These are phyloP conservation scores for Polypedilum pembai DNA, from an alignment of 1,140 invertebrate genomes.

Conservation along the genomic window DNA sequence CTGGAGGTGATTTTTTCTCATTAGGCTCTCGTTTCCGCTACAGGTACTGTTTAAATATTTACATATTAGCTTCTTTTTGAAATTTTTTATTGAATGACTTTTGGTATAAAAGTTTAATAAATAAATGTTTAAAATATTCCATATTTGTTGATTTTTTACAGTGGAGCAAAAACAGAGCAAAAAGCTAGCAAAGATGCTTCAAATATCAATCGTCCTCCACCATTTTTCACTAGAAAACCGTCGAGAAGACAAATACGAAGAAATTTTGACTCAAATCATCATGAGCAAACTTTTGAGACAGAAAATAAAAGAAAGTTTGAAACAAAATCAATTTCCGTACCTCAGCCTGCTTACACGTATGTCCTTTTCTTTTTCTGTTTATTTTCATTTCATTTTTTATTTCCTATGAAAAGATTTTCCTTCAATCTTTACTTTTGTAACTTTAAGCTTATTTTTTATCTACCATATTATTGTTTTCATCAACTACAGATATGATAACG, in stretches of 20 bases:
- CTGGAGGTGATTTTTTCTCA: conserved; percentile 57
- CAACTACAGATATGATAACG: conserved; percentile 43
- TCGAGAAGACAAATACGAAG: conserved; percentile 76
- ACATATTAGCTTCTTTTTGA: background rate
- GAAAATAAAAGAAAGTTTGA: conserved; percentile 31
- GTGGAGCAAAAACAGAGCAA: conserved; percentile 57
- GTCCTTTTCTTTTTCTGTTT: background rate
- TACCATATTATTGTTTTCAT: background rate
- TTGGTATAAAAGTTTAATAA: no score
- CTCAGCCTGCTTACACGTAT: conserved; percentile 35
- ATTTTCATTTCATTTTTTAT: conserved; percentile 22
- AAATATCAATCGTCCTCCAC: conserved; percentile 58
- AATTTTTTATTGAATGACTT: no score
- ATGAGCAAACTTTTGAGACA: conserved; percentile 44
- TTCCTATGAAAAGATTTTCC: background rate
- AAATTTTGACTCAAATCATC: conserved; percentile 57
- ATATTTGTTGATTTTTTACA: conserved; percentile 39
- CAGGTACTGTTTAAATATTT: conserved; percentile 46
- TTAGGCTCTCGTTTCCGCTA: conserved; percentile 62
- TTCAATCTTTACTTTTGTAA: no score
- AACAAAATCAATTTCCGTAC: conserved; percentile 35
- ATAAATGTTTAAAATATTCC: background rate
- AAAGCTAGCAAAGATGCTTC: conserved; percentile 53
- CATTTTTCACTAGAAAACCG: conserved; percentile 78
- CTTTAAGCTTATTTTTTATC: no score